Percentiles rank a stretch among this genome's conserved stretches.
These are phyloP conservation scores for Netelia melanura DNA, from an alignment of 2,888 invertebrate species.

Conservation along the genomic window DNA sequence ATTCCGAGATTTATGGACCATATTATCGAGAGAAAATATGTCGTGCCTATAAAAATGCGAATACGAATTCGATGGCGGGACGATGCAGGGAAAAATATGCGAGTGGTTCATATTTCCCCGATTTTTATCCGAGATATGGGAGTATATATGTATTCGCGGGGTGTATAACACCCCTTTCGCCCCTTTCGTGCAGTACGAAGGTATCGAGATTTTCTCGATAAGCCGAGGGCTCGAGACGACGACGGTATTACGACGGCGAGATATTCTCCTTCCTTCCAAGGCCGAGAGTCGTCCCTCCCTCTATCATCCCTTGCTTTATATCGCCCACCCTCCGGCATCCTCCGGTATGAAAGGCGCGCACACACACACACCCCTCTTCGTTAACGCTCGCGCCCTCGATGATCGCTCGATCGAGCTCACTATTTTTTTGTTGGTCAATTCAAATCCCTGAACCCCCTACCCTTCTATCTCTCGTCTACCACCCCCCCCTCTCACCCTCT, in stretches of 20 bases:
- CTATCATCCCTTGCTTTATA: constrained; percentile 14
- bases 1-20: too few species aligned
- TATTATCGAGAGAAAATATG: too few species aligned
- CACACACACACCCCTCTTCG: constrained; percentile 17
- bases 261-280: constrained; percentile 51
- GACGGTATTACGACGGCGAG: constrained; percentile 10
- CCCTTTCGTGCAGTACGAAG: neutral
- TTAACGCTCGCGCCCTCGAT: constrained; percentile 48
- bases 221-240: constrained; percentile 40
- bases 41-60: too few species aligned
- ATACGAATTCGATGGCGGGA: too few species aligned
- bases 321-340: neutral
- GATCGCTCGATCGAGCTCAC: constrained; percentile 54
- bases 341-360: neutral
- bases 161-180: constrained; percentile 6
- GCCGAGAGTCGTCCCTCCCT: constrained; percentile 34
- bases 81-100: too few species aligned
- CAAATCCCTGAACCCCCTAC: neutral
- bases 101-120: too few species aligned
- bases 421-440: constrained; percentile 47
- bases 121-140: too few species aligned
- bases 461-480: neutral
- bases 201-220: constrained; percentile 51
- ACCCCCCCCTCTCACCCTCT: neutral
- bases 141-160: neutral